Percentiles rank a stretch among this genome's conserved stretches.
phyloP scores from a whole-genome alignment of 1,140 invertebrate species.

The Drosophila watanabei region DNA sequence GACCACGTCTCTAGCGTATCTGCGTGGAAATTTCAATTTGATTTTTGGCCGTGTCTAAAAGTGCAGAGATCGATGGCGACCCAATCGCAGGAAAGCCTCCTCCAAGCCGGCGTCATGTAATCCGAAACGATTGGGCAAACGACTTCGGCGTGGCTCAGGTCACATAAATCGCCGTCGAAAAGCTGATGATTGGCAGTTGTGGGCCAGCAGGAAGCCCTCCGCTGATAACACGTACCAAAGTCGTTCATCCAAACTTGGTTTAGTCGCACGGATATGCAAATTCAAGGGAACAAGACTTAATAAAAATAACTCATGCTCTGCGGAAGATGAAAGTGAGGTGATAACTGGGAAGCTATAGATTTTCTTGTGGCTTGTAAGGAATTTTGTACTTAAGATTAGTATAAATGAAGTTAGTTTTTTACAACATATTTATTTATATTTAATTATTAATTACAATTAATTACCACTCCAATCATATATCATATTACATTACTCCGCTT shows the following conservation, averaged over 20 bases:
- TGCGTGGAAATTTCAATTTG: constrained; percentile 64
- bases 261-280: constrained; percentile 30
- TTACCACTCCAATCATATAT: not conserved
- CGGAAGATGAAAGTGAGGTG: constrained; percentile 5
- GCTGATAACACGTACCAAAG: constrained; percentile 37
- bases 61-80: constrained; percentile 43
- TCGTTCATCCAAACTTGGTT: constrained; percentile 13
- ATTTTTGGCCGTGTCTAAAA: constrained; percentile 66
- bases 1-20: constrained; percentile 59
- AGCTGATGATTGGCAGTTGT: constrained; percentile 77
- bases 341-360: not conserved
- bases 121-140: constrained; percentile 70
- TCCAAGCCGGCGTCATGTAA: constrained; percentile 50
- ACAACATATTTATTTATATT: too few species aligned
- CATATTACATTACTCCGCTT: not conserved
- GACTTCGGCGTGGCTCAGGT: constrained; percentile 22
- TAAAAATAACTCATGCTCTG: constrained; percentile 2
- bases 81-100: constrained; percentile 24
- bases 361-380: not conserved
- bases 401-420: not conserved
- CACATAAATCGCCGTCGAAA: constrained; percentile 63
- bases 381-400: not conserved
- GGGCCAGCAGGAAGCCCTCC: constrained; percentile 66
- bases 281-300: not conserved
- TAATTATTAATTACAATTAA: too few species aligned